Base-by-base conservation (phyloP, 2,797 vertebrate genomes). In the Bryconaethiops microstoma region DNA sequence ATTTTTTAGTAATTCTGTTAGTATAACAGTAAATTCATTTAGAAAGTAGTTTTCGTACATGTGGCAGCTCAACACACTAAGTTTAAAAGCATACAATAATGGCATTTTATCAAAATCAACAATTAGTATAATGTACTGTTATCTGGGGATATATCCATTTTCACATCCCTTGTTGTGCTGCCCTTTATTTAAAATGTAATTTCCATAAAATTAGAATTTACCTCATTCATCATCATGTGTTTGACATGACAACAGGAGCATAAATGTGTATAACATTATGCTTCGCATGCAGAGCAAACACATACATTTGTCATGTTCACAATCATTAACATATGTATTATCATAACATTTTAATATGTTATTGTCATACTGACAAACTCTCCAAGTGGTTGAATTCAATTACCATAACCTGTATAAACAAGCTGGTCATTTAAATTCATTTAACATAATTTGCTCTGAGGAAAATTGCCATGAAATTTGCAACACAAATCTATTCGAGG, bases 341-440 rank as follows among this genome's bases (percentile, higher is more conserved):
- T 79, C 78, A 77, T 76, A 76, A 78, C 76, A 84, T 84, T 83
- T 77, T 78, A 81, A 84, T 82, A 79, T 77, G 76, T 82, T 81
- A 82, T 54, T 84, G 80, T 81, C 75, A 82, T 65, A 71, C 60
- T 80, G 64, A 86, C 79, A 86, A 83, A 83, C 74, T 75, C 78
- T 78, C 52, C 71, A 78, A 86, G 76, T 81, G 79, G 52, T 79
- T 25, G 74, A 81, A 76, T 57, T 86, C 63, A 81, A 86, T 86
- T 86, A 86, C 71, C 84, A 81, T 86, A 86, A 81, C 76, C 78
- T 63, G 72, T 79, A 70, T 76, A 78, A 84, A 84, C 76, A 84
- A 81, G 82, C 70, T 73, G 83, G 83, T 81, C 71, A 81, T 81
- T 84, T 72, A 70, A 74, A 75, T 84, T 65, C 60, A 59, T 59